These are phyloP conservation scores for Lasioglossum leucozonium DNA, from an alignment of 2,888 invertebrate species.

Conservation along the genomic window DNA sequence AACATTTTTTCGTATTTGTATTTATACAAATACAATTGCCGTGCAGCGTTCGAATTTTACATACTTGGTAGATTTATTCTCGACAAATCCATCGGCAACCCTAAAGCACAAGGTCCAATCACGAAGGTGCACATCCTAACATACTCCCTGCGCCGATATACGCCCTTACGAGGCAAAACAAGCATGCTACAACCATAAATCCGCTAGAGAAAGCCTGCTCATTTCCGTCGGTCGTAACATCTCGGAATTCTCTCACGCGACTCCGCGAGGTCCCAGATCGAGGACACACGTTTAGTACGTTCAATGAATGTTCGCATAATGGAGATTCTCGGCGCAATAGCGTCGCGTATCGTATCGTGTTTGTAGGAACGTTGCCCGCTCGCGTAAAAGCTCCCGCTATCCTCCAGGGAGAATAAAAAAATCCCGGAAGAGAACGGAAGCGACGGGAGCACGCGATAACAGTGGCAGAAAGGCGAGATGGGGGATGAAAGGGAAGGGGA, in stretches of 20 bases:
- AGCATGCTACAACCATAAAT: neutral
- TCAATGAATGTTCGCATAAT: conserved; percentile 29
- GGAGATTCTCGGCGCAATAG: conserved; percentile 6
- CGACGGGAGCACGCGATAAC: conserved; percentile 28
- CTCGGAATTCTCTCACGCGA: neutral
- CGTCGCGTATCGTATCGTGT: conserved; percentile 19
- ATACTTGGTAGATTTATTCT: too few relatives aligned
- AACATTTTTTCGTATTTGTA: too few relatives aligned
- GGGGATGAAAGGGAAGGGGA: neutral
- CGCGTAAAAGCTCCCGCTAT: conserved; percentile 29
- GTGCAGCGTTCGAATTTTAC: too few relatives aligned
- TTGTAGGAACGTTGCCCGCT: conserved; percentile 12
- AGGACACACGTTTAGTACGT: neutral
- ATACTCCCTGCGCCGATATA: neutral
- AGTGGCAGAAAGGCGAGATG: conserved; percentile 22
- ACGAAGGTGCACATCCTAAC: neutral
- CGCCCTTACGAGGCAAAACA: neutral
- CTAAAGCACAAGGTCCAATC: neutral
- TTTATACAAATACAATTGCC: too few relatives aligned
- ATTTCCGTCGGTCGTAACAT: neutral
- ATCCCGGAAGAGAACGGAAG: neutral
- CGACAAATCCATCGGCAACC: neutral
- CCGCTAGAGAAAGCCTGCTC: neutral
- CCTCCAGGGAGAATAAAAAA: conserved; percentile 18
- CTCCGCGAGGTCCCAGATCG: neutral